These are phyloP conservation scores for Pseudobourletiella spinata DNA, from an alignment of 1,140 invertebrate species.

Conservation along the genomic window DNA sequence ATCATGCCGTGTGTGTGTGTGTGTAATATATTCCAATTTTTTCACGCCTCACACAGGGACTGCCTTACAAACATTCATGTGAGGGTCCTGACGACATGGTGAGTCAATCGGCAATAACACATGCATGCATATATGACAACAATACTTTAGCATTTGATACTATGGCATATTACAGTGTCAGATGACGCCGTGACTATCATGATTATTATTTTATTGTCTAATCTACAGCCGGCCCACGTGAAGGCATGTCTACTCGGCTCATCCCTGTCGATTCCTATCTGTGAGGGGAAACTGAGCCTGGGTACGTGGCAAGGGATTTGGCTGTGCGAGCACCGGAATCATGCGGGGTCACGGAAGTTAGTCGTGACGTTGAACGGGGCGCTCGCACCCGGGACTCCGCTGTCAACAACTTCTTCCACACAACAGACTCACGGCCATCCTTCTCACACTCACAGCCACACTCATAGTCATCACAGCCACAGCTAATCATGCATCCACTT, in stretches of 20 bases:
- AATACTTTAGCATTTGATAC: no score
- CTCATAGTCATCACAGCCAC: slow-evolving; percentile 23
- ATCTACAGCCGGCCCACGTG: slow-evolving; percentile 83
- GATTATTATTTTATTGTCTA: slow-evolving; percentile 37
- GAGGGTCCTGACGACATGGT: slow-evolving; percentile 99
- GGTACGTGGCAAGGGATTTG: slow-evolving; percentile 97
- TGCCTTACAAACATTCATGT: slow-evolving; percentile 89
- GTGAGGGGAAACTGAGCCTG: slow-evolving; percentile 85
- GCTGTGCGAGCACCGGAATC: slow-evolving; percentile 94
- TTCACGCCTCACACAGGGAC: slow-evolving; percentile 47
- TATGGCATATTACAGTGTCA: not conserved
- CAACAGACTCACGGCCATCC: slow-evolving; percentile 17
- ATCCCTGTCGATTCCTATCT: slow-evolving; percentile 88
- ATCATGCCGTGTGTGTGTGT: no score
- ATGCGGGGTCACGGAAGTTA: slow-evolving; percentile 83
- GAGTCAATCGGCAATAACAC: no score
- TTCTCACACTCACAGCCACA: slow-evolving; percentile 7
- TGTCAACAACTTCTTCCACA: slow-evolving; percentile 32
- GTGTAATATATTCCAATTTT: not conserved
- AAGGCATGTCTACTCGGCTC: slow-evolving; percentile 94
- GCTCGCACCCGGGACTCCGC: slow-evolving; percentile 38
- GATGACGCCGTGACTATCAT: no score
- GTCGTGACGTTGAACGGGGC: slow-evolving; percentile 85
- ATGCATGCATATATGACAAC: not conserved
- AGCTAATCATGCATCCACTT: slow-evolving; percentile 27